Percentiles rank a stretch among this genome's conserved stretches.
These are phyloP conservation scores for Nomada ferruginata DNA, from an alignment of 2,888 invertebrate genomes.

Conservation along the genomic window DNA sequence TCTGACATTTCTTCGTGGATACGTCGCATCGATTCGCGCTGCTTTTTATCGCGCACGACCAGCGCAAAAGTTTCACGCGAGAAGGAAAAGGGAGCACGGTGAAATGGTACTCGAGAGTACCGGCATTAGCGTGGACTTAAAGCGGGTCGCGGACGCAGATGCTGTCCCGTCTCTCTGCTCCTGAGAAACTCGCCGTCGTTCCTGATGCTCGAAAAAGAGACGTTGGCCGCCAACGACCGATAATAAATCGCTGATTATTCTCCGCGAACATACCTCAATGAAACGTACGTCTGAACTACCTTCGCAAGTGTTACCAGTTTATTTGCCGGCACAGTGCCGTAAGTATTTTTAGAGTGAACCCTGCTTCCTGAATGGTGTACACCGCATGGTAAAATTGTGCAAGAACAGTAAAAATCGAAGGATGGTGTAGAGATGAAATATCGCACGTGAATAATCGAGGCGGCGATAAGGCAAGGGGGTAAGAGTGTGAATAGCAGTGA, in stretches of 20 bases:
- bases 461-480: conserved; percentile 1
- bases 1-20: conserved; percentile 49
- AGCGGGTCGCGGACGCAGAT: conserved; percentile 67
- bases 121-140: conserved; percentile 65
- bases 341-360: conserved; percentile 21
- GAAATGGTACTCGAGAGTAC: conserved; percentile 62
- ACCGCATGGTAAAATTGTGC: conserved; percentile 6
- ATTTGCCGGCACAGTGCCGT: conserved; percentile 43
- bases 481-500: conserved; percentile 51
- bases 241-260: not conserved
- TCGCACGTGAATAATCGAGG: conserved; percentile 17
- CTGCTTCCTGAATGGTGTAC: not conserved
- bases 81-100: conserved; percentile 64
- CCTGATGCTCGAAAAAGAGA: not conserved
- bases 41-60: conserved; percentile 20
- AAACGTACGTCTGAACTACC: conserved; percentile 29
- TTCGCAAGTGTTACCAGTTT: conserved; percentile 18
- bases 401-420: conserved; percentile 12
- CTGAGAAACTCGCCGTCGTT: conserved; percentile 31
- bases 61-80: conserved; percentile 34
- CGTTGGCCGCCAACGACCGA: not conserved
- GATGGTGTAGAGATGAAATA: conserved; percentile 18
- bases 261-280: conserved; percentile 14
- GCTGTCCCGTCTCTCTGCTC: conserved; percentile 47
- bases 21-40: conserved; percentile 14